Evolutionary conservation across 2,113 vertebrate species (phyloP).

Genomic region (Platichthys flesus): DNA sequence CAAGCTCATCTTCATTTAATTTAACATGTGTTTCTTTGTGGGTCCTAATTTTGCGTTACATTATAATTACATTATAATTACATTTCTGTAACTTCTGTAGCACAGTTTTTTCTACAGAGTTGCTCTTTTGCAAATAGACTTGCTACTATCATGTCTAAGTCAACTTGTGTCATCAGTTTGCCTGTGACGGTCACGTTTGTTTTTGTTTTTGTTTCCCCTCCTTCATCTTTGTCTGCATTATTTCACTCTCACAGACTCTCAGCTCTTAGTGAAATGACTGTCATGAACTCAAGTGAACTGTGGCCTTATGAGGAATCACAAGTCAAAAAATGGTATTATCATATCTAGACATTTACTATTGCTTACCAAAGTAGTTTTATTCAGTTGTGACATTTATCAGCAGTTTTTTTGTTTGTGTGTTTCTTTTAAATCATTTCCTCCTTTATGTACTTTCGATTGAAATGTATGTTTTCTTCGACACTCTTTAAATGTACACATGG

Average conservation of each 20-base stretch:
- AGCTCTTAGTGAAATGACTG: neutral
- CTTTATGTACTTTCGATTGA: neutral
- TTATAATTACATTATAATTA: neutral
- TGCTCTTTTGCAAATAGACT: neutral
- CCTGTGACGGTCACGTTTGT: conserved; percentile 13
- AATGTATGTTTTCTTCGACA: conserved; percentile 2
- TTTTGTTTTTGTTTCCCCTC: neutral
- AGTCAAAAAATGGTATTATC: conserved; percentile 27
- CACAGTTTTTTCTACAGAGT: neutral
- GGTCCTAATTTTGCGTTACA: neutral
- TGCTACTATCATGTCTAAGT: neutral
- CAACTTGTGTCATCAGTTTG: neutral
- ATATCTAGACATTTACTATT: neutral
- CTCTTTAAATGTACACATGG: conserved; percentile 2
- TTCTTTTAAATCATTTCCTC: neutral
- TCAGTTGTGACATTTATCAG: neutral
- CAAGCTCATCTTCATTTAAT: neutral
- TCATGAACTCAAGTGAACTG: conserved; percentile 49
- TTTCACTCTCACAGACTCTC: conserved; percentile 13
- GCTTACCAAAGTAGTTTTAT: neutral
- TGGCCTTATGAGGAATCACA: conserved; percentile 40
- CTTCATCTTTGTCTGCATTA: conserved; percentile 5
- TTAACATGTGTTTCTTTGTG: neutral
- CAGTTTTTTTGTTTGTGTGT: neutral
- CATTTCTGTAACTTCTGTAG: neutral